Evolutionary conservation across 2,888 invertebrate genomes (phyloP).

Genomic region (Plutella xylostella): DNA sequence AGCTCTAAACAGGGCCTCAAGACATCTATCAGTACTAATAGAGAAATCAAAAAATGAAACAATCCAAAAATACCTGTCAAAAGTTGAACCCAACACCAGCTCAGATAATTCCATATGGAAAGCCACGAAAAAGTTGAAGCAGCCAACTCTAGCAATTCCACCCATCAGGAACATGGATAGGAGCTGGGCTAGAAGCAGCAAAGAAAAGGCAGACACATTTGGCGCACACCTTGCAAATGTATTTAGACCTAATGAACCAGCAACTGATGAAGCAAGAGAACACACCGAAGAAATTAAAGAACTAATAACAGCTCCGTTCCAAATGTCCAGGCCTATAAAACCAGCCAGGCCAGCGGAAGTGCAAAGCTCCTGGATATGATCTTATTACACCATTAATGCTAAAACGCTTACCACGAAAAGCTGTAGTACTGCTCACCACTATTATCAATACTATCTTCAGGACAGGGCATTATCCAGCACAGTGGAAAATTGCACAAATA

Average conservation of each 20-base stretch:
- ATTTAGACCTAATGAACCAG: background rate
- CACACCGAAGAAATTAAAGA: background rate
- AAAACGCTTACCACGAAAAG: background rate
- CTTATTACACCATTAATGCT: background rate
- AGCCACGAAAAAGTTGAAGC: too few relatives aligned
- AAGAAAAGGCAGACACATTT: too few relatives aligned
- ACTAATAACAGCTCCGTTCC: background rate
- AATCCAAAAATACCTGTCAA: too few relatives aligned
- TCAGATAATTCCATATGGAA: too few relatives aligned
- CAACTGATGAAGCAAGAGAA: background rate
- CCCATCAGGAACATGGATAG: too few relatives aligned
- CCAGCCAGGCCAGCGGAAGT: background rate
- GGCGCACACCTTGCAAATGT: background rate
- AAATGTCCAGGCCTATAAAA: background rate
- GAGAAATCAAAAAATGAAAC: too few relatives aligned
- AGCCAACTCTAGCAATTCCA: too few relatives aligned
- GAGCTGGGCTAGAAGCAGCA: too few relatives aligned
- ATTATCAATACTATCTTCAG: background rate
- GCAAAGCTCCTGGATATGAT: background rate
- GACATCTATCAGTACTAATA: too few relatives aligned
- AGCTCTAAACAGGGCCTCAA: too few relatives aligned
- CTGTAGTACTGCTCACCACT: background rate
- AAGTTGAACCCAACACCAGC: too few relatives aligned
- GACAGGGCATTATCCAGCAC: background rate
- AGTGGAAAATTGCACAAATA: constrained; percentile 3